phyloP scores from a whole-genome alignment of 2,888 invertebrate species.

The Monopis laevigella region DNA sequence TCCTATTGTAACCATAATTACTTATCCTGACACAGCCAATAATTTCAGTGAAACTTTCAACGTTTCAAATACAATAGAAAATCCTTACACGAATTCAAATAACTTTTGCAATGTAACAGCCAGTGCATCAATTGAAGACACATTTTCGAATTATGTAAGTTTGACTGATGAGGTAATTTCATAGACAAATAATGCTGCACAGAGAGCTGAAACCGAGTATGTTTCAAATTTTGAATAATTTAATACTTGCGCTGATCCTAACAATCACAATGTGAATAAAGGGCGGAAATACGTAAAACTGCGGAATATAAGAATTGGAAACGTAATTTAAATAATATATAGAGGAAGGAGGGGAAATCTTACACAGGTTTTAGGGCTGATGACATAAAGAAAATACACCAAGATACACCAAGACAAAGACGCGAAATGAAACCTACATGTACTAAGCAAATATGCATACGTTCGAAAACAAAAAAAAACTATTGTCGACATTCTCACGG shows the following conservation, averaged over 20 bases:
- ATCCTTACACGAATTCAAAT: not conserved
- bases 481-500: too few species aligned
- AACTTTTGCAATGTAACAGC: too few species aligned
- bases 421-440: too few species aligned
- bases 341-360: constrained; percentile 1
- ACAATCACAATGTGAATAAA: constrained; percentile 11
- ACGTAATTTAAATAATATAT: constrained; percentile 12
- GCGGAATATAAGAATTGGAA: constrained; percentile 15
- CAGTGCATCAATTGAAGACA: too few species aligned
- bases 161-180: too few species aligned
- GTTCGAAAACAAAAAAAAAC: too few species aligned
- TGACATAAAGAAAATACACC: too few species aligned
- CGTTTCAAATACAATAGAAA: not conserved
- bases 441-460: too few species aligned
- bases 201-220: not conserved
- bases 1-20: too few species aligned
- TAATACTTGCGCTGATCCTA: constrained; percentile 9
- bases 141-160: too few species aligned
- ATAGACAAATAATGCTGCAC: not conserved
- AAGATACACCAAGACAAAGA: too few species aligned
- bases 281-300: constrained; percentile 10
- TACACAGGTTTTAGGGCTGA: too few species aligned
- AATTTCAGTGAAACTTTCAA: not conserved
- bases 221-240: not conserved
- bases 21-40: not conserved